A percentile compares a stretch with the other conserved stretches of the same genome.
These are phyloP conservation scores for Strix aluco DNA, from an alignment of 2,113 vertebrate species.

Conservation along the genomic window DNA sequence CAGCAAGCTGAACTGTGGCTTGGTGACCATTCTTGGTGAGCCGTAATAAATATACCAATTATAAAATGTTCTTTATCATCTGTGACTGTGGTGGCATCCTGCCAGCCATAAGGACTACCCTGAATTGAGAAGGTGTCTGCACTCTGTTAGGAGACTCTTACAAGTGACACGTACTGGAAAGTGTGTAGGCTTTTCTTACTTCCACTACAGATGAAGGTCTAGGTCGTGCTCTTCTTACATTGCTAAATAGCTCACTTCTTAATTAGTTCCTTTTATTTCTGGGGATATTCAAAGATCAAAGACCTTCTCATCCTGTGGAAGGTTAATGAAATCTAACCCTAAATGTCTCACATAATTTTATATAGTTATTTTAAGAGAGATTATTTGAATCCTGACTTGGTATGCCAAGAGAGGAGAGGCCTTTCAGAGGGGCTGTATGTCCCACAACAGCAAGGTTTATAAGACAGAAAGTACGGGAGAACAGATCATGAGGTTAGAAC, in stretches of 20 bases:
- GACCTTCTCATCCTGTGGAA: not conserved
- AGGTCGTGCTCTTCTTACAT: not conserved
- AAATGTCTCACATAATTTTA: constrained; percentile 29
- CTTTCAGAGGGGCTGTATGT: not conserved
- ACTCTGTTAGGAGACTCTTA: not conserved
- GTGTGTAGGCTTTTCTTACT: not conserved
- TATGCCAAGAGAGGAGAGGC: not conserved
- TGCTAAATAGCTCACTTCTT: not conserved
- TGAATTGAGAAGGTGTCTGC: not conserved
- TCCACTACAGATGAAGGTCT: not conserved
- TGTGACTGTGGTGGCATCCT: not conserved
- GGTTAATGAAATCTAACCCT: constrained; percentile 19
- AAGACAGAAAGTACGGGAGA: not conserved
- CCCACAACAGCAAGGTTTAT: not conserved
- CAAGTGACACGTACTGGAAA: not conserved
- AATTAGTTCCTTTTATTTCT: constrained; percentile 37
- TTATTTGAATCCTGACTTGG: constrained; percentile 22
- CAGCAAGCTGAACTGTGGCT: not conserved
- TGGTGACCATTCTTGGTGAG: not conserved
- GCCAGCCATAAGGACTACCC: not conserved
- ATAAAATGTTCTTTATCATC: not conserved
- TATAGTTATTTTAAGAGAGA: constrained; percentile 29
- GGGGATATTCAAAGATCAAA: constrained; percentile 16
- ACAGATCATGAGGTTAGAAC: not conserved
- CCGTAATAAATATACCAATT: not conserved